These are phyloP conservation scores for Maconellicoccus hirsutus DNA, from an alignment of 1,140 invertebrate genomes.

Conservation along the genomic window DNA sequence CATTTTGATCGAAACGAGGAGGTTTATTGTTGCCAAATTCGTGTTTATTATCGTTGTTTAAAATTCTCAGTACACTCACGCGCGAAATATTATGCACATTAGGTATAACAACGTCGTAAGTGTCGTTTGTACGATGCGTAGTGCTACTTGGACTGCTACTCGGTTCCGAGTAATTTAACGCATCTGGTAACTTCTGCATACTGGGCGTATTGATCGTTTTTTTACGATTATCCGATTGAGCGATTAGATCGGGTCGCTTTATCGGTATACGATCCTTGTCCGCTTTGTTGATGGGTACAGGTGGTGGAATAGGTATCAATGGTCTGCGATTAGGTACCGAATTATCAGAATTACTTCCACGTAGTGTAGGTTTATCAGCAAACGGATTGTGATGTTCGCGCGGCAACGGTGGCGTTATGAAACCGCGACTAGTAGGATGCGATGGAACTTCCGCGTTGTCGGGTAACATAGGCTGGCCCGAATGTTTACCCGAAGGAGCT, in stretches of 20 bases:
- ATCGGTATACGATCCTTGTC: constrained; percentile 67
- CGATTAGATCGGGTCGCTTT: constrained; percentile 45
- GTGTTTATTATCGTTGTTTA: constrained; percentile 48
- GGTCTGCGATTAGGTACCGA: constrained; percentile 27
- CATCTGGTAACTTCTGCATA: constrained; percentile 31
- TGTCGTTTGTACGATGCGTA: constrained; percentile 38
- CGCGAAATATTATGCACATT: constrained; percentile 40
- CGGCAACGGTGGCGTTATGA: constrained; percentile 65
- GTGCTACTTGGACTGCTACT: constrained; percentile 30
- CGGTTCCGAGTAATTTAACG: constrained; percentile 29
- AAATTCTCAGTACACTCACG: constrained; percentile 61
- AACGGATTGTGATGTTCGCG: constrained; percentile 61
- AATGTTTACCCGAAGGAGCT: background rate
- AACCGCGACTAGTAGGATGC: constrained; percentile 52
- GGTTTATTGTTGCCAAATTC: constrained; percentile 24
- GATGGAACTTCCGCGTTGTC: background rate
- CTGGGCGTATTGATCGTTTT: constrained; percentile 59
- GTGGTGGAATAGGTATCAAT: constrained; percentile 39
- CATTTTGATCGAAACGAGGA: constrained; percentile 20
- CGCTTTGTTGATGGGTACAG: constrained; percentile 58
- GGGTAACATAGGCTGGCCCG: background rate
- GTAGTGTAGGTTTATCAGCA: constrained; percentile 65
- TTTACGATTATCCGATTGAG: constrained; percentile 42
- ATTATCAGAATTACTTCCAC: constrained; percentile 45
- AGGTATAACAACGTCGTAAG: constrained; percentile 39